Conservation (phyloP, 2,113 vertebrate genomes). For the Corvus moneduloides region DNA sequence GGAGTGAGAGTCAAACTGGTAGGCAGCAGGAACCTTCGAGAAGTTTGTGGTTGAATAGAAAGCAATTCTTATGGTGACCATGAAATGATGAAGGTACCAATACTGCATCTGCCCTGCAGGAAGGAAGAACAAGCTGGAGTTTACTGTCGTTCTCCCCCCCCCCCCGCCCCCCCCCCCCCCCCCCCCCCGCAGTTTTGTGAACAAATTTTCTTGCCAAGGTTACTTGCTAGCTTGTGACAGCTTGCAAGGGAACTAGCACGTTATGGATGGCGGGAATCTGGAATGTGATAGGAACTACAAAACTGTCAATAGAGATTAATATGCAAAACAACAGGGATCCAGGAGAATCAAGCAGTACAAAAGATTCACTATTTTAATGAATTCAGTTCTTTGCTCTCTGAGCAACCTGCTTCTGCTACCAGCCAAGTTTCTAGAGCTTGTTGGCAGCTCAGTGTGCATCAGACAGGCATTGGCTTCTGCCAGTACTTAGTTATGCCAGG, state of each 20-base stretch:
- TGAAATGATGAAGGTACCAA: neutral
- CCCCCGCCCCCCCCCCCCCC: rapidly evolving
- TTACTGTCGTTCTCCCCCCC: neutral
- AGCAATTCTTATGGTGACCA: neutral
- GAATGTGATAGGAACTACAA: neutral
- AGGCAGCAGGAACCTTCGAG: neutral
- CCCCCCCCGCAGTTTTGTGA: rapidly evolving
- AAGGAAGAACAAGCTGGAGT: neutral
- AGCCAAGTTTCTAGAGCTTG: neutral
- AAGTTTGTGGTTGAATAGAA: neutral
- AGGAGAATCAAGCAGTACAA: rapidly evolving
- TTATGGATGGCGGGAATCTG: neutral
- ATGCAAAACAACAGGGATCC: neutral
- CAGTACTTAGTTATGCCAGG: neutral
- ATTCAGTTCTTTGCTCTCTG: neutral
- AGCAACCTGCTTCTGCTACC: neutral
- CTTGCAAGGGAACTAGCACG: neutral
- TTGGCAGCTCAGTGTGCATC: neutral
- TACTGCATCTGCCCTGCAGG: neutral
- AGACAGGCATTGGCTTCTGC: neutral
- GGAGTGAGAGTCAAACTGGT: neutral
- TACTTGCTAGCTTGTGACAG: neutral
- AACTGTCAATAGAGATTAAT: neutral
- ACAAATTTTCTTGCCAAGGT: neutral
- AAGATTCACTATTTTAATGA: neutral